Percentiles rank a stretch among this genome's conserved stretches.
Conservation (phyloP, 2,797 vertebrate genomes). For the Acrossocheilus fasciatus region DNA sequence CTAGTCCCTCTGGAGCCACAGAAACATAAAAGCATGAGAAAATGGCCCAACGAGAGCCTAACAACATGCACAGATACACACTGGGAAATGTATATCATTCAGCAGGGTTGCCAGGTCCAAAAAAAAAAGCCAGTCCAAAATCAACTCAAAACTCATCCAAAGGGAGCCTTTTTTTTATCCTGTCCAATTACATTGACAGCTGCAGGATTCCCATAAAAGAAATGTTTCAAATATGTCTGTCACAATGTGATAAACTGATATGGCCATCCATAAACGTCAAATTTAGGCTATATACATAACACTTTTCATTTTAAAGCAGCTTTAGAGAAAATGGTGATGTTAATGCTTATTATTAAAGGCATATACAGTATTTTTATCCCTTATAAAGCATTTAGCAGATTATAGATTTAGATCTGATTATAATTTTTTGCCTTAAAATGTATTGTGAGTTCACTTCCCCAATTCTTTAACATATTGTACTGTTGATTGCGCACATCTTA, state of each 20-base stretch:
- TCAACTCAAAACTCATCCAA: neutral
- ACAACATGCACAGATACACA: neutral
- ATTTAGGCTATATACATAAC: too few species aligned
- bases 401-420: neutral
- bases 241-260: too few species aligned
- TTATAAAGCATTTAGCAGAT: neutral
- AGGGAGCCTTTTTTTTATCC: neutral
- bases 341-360: too few species aligned
- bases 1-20: neutral
- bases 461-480: neutral
- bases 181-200: neutral
- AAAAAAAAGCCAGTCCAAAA: neutral
- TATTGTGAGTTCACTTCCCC: neutral
- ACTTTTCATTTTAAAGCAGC: too few species aligned
- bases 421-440: neutral
- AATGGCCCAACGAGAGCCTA: neutral
- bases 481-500: neutral
- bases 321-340: neutral
- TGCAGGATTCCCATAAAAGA: neutral
- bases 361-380: neutral
- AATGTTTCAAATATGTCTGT: neutral
- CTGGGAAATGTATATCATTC: neutral
- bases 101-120: neutral
- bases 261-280: too few species aligned
- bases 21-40: constrained; percentile 1